phyloP scores from a whole-genome alignment of 2,888 invertebrate species.

The Microctonus brassicae region DNA sequence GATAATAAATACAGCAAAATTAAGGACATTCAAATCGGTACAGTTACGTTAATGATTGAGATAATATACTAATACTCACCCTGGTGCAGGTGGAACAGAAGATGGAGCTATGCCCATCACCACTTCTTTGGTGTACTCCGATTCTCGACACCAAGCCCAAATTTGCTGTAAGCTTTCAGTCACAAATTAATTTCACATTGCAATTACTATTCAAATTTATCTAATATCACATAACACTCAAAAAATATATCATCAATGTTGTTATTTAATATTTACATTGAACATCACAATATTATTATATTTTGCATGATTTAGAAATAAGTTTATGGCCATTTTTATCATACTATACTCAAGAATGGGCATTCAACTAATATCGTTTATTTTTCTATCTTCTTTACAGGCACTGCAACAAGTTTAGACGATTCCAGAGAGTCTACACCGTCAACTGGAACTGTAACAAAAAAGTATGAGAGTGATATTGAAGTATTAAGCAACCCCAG shows the following conservation, averaged over 20 bases:
- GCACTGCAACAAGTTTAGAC: constrained; percentile 69
- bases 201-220: not conserved
- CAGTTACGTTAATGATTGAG: constrained; percentile 58
- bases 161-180: constrained; percentile 67
- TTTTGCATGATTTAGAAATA: not conserved
- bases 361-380: not conserved
- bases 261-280: no score
- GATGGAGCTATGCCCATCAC: constrained; percentile 63
- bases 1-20: not conserved
- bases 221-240: not conserved
- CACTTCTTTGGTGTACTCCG: constrained; percentile 64
- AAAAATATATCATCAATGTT: no score
- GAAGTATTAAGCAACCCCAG: constrained; percentile 81
- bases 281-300: not conserved
- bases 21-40: constrained; percentile 13
- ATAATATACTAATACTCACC: constrained; percentile 48
- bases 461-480: constrained; percentile 76
- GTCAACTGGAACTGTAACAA: constrained; percentile 57
- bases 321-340: not conserved
- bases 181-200: constrained; percentile 43
- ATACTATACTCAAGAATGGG: no score
- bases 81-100: constrained; percentile 67
- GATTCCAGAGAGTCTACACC: constrained; percentile 67
- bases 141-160: constrained; percentile 65
- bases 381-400: constrained; percentile 46